Conservation (phyloP, 1,140 invertebrate species). For the Trichoplusia ni region DNA sequence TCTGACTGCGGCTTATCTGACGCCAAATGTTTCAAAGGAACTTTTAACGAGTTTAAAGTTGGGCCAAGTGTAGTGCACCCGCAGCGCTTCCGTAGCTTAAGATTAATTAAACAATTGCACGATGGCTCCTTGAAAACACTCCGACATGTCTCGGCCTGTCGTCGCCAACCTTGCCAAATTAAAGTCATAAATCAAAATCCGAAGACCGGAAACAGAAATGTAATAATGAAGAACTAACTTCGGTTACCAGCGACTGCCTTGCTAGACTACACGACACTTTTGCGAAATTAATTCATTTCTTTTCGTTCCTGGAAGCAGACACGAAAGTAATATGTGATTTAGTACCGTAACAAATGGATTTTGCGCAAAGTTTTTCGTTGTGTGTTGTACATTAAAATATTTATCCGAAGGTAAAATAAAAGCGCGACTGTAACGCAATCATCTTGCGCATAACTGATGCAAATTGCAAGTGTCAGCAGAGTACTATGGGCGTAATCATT, state of each 20-base stretch:
- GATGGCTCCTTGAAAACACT: constrained; percentile 80
- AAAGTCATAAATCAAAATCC: constrained; percentile 80
- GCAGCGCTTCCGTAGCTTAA: constrained; percentile 71
- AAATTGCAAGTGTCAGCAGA: constrained; percentile 41
- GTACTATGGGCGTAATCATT: constrained; percentile 38
- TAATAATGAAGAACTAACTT: constrained; percentile 74
- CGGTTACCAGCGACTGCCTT: constrained; percentile 48
- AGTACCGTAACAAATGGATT: background rate
- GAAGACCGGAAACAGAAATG: constrained; percentile 76
- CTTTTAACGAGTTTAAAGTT: constrained; percentile 82
- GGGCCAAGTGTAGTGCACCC: constrained; percentile 77
- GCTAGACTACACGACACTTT: constrained; percentile 14
- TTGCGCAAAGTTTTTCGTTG: background rate
- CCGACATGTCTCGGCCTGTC: constrained; percentile 79
- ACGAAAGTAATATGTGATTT: constrained; percentile 20
- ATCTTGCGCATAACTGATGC: constrained; percentile 37
- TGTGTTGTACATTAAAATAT: background rate
- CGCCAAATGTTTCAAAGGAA: constrained; percentile 80
- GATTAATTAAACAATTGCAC: constrained; percentile 81
- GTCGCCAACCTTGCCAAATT: constrained; percentile 79
- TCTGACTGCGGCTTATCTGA: constrained; percentile 78
- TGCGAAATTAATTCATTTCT: constrained; percentile 35
- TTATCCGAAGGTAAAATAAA: constrained; percentile 9
- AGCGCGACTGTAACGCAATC: background rate
- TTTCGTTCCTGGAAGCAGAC: constrained; percentile 10